phyloP scores from a whole-genome alignment of 2,888 invertebrate species.

The Cerastis rubricosa region DNA sequence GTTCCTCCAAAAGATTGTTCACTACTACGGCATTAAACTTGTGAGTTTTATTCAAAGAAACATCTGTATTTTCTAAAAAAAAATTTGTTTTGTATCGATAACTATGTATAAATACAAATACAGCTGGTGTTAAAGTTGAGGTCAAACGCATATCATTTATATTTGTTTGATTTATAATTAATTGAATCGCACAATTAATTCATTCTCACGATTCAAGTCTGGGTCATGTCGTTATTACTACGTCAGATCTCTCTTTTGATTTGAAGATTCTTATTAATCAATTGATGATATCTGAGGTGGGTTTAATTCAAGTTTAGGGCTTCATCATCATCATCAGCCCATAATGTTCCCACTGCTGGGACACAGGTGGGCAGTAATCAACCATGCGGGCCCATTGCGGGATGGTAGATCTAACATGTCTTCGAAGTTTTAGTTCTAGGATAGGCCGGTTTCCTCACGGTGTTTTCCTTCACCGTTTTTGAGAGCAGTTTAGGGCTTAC shows the following conservation, averaged over 20 bases:
- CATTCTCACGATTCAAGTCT: conserved; percentile 2
- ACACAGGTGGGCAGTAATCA: too few relatives aligned
- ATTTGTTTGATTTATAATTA: conserved; percentile 9
- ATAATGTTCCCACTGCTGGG: too few relatives aligned
- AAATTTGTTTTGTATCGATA: neutral
- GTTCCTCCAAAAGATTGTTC: neutral
- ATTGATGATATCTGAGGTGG: neutral
- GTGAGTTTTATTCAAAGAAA: neutral
- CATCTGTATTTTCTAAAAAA: neutral
- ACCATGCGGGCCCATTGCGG: too few relatives aligned
- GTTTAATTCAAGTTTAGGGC: too few relatives aligned
- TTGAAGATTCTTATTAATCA: neutral
- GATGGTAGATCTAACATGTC: too few relatives aligned
- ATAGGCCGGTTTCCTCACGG: too few relatives aligned
- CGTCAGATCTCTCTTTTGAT: neutral
- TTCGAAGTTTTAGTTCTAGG: too few relatives aligned
- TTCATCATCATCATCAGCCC: too few relatives aligned
- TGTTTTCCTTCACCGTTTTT: too few relatives aligned
- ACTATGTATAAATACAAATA: neutral
- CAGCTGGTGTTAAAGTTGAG: neutral
- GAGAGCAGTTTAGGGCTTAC: too few relatives aligned
- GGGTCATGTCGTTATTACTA: conserved; percentile 8
- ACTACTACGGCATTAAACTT: neutral
- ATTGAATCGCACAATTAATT: conserved; percentile 9
- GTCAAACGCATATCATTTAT: conserved; percentile 9